Conservation (phyloP, 2,113 vertebrate genomes). For the Silurus glanis region DNA sequence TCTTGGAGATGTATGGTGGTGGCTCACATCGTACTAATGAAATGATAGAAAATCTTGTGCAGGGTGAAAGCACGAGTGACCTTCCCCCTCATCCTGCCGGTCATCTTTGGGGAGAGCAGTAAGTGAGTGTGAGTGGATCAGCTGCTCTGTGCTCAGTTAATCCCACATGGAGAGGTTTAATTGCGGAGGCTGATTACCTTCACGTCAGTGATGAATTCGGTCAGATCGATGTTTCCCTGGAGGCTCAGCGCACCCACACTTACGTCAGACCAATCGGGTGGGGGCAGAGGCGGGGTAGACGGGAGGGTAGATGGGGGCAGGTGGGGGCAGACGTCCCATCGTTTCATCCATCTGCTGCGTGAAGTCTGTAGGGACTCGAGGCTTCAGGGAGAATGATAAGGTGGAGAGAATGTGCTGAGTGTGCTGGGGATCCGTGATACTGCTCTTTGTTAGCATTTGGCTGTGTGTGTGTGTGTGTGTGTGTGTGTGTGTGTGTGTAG, state of each 20-base stretch:
- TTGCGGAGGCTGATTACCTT: constrained; percentile 21
- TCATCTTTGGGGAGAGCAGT: background rate
- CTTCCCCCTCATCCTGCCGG: background rate
- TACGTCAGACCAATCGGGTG: background rate
- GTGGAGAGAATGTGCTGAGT: background rate
- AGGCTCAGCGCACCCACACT: background rate
- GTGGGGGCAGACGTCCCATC: background rate
- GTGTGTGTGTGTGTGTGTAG: background rate
- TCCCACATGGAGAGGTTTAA: constrained; percentile 16
- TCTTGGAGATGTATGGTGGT: background rate
- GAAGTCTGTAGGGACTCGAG: background rate
- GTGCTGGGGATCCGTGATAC: background rate
- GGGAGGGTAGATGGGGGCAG: background rate
- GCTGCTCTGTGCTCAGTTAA: background rate
- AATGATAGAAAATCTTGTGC: background rate
- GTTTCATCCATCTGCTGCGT: constrained; percentile 19
- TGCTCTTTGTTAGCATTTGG: constrained; percentile 1
- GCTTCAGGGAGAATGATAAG: constrained; percentile 5
- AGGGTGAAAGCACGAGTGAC: background rate
- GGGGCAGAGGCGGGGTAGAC: background rate
- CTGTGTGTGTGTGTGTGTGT: constrained; percentile 1
- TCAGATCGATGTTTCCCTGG: constrained; percentile 37
- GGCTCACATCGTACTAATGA: no score
- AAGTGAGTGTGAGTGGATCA: background rate
- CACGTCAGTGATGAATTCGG: constrained; percentile 24